Base-by-base conservation (phyloP, 2,113 vertebrate genomes). In the Eretmochelys imbricata region DNA sequence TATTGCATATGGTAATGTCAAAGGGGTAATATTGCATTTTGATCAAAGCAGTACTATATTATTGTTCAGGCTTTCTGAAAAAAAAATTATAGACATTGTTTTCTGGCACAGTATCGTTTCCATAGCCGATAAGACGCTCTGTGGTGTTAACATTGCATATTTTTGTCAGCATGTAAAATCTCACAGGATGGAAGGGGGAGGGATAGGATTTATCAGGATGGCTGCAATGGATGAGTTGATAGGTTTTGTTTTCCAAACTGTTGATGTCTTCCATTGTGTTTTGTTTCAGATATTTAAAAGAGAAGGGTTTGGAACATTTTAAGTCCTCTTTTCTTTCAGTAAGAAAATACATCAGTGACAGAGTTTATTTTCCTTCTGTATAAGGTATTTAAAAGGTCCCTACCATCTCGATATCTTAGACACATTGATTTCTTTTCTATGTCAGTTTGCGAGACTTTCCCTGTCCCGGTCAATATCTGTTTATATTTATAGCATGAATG, bases 291-390 rank as follows among this genome's bases (percentile, higher is more conserved):
- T 88, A 82, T 96, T 97, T 95, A 93, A 97, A 96, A 93, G 93
- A 97, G 97, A 97, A 90, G 86, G 92, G 57, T 95, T 95, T 96
- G 97, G 97, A 98, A 97, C 91, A 89, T 97, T 97, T 96, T 16
- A 93, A 97, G 91, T 95, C 51, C 48, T 51, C 90, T 92, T 91
- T 82, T 46, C 76, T 97, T 97, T 98, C 93, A 97, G 86, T 93
- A 96, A 95, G 89, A 97, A 95, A 96, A 91, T 54, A 86, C 84
- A 89, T 80, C 80, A 95, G 90, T 0, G 0, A 95, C 88, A 93
- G 82, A 93, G 82, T 96, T 96, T 96, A 62, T 78, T 84, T 93
- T 48, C 89, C 91, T 92, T 95, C 85, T 29, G 42, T 27, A 76
- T 49, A 85, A 94, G 89, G 54, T 54, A 82, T 82, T 93, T 82